Evolutionary conservation across 2,888 invertebrate genomes (phyloP).

Genomic region (Hypomecis punctinalis): DNA sequence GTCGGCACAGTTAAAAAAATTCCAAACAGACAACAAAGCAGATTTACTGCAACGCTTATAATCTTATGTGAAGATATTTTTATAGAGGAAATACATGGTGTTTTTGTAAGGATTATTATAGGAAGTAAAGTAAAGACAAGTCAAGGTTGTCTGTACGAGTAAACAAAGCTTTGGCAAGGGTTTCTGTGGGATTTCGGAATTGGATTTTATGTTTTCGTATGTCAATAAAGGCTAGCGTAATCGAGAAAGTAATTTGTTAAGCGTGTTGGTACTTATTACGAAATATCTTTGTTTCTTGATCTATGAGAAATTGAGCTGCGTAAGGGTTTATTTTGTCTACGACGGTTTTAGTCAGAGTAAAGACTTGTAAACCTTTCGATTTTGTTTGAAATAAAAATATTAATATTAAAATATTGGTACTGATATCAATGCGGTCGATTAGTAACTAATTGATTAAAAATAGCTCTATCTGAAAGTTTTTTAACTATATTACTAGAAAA

Average conservation of each 20-base stretch:
- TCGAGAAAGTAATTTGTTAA: constrained; percentile 3
- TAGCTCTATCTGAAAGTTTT: no score
- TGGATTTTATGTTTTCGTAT: constrained; percentile 3
- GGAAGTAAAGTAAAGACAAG: constrained; percentile 19
- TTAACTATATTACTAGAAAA: no score
- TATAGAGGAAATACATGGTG: constrained; percentile 23
- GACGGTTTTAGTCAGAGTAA: no score
- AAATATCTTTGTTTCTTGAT: no score
- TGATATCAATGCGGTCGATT: no score
- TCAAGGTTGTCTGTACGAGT: constrained; percentile 27
- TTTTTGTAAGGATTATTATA: constrained; percentile 27
- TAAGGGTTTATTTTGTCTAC: no score
- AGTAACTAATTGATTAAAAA: no score
- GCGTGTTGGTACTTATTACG: not conserved
- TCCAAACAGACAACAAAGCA: not conserved
- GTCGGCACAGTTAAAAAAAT: no score
- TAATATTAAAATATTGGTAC: no score
- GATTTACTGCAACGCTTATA: constrained; percentile 8
- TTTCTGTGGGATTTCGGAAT: constrained; percentile 6
- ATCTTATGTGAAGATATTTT: constrained; percentile 20
- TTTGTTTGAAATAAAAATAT: no score
- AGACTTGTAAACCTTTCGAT: no score
- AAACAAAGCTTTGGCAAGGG: constrained; percentile 25
- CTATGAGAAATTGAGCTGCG: no score
- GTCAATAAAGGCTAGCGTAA: constrained; percentile 2